phyloP scores from a whole-genome alignment of 2,113 vertebrate species.

The Pomatorhinus ruficollis region DNA sequence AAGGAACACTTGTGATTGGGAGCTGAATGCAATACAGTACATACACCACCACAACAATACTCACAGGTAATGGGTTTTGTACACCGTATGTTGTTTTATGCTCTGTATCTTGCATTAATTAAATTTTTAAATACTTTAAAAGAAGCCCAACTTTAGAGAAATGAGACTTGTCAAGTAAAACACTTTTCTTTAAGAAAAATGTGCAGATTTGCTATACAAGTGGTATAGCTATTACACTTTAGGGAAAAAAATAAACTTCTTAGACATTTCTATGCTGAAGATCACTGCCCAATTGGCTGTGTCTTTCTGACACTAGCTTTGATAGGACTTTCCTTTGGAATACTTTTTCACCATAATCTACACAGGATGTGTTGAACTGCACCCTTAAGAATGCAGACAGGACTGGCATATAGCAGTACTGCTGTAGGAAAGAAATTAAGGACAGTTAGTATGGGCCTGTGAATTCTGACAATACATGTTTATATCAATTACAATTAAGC shows the following conservation, averaged over 20 bases:
- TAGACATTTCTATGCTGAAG: constrained; percentile 80
- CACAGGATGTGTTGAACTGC: constrained; percentile 99
- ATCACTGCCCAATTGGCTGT: constrained; percentile 85
- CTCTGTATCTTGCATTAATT: constrained; percentile 67
- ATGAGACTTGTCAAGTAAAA: constrained; percentile 68
- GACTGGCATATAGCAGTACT: constrained; percentile 99
- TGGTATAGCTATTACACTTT: constrained; percentile 72
- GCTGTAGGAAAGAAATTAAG: constrained; percentile 99
- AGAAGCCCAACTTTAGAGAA: constrained; percentile 77
- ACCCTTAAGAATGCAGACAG: constrained; percentile 99
- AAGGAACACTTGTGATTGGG: constrained; percentile 68
- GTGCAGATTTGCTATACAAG: constrained; percentile 71
- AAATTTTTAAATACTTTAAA: constrained; percentile 69
- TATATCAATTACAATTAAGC: constrained; percentile 97
- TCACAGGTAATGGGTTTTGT: constrained; percentile 74
- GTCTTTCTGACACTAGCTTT: constrained; percentile 88
- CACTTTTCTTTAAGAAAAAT: constrained; percentile 72
- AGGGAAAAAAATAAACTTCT: constrained; percentile 71
- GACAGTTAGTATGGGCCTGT: constrained; percentile 99
- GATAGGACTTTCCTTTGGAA: constrained; percentile 90
- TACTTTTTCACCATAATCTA: constrained; percentile 99
- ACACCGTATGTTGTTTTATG: constrained; percentile 73
- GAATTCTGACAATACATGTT: constrained; percentile 94
- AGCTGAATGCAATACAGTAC: constrained; percentile 70
- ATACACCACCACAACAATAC: constrained; percentile 69